Evolutionary conservation across 2,797 vertebrate species (phyloP).

Genomic region (Delichon dasypus): DNA sequence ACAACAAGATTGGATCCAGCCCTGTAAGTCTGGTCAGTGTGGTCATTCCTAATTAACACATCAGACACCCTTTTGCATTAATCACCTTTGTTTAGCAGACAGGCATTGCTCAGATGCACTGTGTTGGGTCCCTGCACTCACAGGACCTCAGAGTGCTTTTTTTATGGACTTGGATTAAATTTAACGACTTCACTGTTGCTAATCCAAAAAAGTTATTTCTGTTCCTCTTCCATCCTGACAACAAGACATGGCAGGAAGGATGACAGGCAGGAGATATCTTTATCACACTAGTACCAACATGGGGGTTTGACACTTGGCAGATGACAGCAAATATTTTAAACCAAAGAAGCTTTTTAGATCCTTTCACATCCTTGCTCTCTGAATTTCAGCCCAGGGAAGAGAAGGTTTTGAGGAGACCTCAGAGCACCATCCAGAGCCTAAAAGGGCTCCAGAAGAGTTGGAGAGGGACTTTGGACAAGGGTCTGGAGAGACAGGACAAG

Average conservation of each 20-base stretch:
- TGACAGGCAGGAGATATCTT: not conserved
- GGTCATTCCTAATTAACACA: not conserved
- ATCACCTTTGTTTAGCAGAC: constrained; percentile 7
- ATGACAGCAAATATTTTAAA: not conserved
- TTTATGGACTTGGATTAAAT: not conserved
- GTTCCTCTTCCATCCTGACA: not conserved
- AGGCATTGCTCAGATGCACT: not conserved
- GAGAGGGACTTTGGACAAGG: not conserved
- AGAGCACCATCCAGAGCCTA: not conserved
- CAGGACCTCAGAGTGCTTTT: not conserved
- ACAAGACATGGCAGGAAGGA: not conserved
- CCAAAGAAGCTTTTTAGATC: not conserved
- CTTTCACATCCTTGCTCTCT: fast-evolving
- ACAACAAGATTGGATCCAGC: not conserved
- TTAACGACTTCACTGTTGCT: not conserved
- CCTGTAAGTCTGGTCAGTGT: not conserved
- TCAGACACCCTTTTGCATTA: not conserved
- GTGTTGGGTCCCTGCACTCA: not conserved
- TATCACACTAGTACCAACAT: not conserved
- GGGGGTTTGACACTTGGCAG: not conserved
- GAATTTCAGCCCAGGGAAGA: not conserved
- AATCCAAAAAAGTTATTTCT: not conserved
- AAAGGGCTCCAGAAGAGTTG: not conserved
- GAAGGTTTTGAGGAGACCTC: not conserved
- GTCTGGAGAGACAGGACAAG: not conserved